Evolutionary conservation across 2,888 invertebrate genomes (phyloP).

Genomic region (Sarcophaga subvicina): DNA sequence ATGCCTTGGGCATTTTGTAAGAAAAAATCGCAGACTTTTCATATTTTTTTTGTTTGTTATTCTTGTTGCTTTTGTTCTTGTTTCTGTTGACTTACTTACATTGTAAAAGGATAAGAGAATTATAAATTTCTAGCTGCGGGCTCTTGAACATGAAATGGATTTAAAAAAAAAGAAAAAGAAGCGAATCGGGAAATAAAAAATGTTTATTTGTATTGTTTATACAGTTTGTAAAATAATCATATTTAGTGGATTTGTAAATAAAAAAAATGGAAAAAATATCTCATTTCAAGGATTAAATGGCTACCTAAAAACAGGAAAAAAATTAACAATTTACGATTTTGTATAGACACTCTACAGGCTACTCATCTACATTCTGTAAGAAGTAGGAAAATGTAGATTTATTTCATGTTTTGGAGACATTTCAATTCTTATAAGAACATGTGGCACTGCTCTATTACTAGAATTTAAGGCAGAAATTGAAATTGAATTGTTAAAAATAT

Average conservation of each 20-base stretch:
- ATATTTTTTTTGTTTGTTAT: constrained; percentile 26
- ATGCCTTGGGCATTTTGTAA: constrained; percentile 51
- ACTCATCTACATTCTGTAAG: too few species aligned
- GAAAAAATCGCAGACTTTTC: constrained; percentile 62
- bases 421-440: too few species aligned
- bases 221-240: constrained; percentile 53
- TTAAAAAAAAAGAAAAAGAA: constrained; percentile 47
- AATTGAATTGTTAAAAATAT: too few species aligned
- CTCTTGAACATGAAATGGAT: constrained; percentile 58
- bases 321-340: neutral
- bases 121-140: constrained; percentile 61
- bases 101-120: constrained; percentile 66
- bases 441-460: too few species aligned
- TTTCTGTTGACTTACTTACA: constrained; percentile 57
- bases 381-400: too few species aligned
- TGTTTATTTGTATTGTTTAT: constrained; percentile 37
- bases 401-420: too few species aligned
- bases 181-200: neutral
- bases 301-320: neutral
- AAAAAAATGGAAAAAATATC: constrained; percentile 28
- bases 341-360: neutral
- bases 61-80: constrained; percentile 27
- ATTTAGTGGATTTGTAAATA: constrained; percentile 45
- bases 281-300: neutral
- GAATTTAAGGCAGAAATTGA: too few species aligned